Base-by-base conservation (phyloP, 2,888 invertebrate genomes). In the Tyria jacobaeae region DNA sequence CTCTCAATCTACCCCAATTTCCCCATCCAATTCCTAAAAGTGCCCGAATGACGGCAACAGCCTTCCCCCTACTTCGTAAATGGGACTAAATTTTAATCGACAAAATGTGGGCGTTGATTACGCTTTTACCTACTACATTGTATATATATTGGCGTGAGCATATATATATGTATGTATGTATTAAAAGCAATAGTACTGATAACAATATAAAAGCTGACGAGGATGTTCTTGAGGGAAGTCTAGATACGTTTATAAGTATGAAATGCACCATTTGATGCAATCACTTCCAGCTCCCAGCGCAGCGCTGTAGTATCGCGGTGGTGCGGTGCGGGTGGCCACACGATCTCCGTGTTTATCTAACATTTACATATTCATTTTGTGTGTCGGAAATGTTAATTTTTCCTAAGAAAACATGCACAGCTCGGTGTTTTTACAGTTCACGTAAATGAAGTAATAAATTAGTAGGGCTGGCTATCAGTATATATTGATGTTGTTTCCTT, bases 301-400 rank as follows among this genome's bases (percentile, higher is more conserved):
- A 10, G 21, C 17, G 25, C 15, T 14, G 55, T 15, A 0, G 48
- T 21, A 3, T 34, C 24, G 35, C n/a, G n/a, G n/a, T n/a, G n/a
- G 41, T 21, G 35, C 31, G 15, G 21, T 15, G 56, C 48, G n/a
- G 35, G 44, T 66, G 72, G 66, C 64, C 21, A 12, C 21, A 5
- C 44, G 10, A 47, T 31, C 41, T 41, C 41, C 56, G 60, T 74
- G 74, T 75, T 76, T 73, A 64, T 62, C 52, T 66, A 57, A 57
- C 64, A 75, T 80, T 78, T 68, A 68, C 76, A 76, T 78, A 75
- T 76, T 72, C 68, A 70, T 69, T 72, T 64, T 59, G 67, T 66
- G 53, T 62, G 60, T 58, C 71, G 73, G 73, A 68, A 72, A 76
- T 75, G 73, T 65, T 66, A 71, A 76, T 76, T 62, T 71, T 48